A percentile compares a stretch with the other conserved stretches of the same genome.
Conservation (phyloP, 2,888 invertebrate genomes). For the Augiades crinisus region DNA sequence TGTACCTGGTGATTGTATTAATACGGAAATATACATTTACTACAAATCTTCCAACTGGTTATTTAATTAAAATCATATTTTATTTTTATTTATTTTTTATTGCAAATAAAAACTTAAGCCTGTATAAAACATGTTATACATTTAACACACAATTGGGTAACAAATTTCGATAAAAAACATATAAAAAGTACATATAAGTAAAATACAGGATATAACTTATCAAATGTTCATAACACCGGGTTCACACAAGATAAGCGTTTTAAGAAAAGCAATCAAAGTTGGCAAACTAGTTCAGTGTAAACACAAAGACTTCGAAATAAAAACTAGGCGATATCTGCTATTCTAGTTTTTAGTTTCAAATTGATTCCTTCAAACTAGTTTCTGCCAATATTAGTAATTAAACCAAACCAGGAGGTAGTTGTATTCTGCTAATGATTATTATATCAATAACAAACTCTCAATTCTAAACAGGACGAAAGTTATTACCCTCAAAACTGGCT, state of each 20-base stretch:
- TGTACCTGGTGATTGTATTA: constrained; percentile 80
- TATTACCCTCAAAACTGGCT: neutral
- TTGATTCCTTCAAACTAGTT: no score
- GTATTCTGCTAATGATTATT: no score
- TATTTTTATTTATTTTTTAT: constrained; percentile 47
- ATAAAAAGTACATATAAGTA: constrained; percentile 29
- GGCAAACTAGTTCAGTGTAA: neutral
- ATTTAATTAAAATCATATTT: constrained; percentile 45
- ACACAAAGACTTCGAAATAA: neutral
- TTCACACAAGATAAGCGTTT: neutral
- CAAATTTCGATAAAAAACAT: constrained; percentile 44
- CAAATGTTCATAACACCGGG: constrained; percentile 17
- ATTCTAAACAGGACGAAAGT: no score
- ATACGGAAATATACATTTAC: constrained; percentile 80
- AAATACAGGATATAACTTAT: constrained; percentile 31
- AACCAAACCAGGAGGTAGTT: no score
- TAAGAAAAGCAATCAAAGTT: neutral
- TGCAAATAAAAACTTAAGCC: constrained; percentile 67
- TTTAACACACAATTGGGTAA: constrained; percentile 34
- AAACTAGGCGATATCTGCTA: neutral
- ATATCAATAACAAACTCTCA: no score
- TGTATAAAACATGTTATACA: constrained; percentile 46
- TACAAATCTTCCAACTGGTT: constrained; percentile 72
- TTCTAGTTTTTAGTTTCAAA: no score
- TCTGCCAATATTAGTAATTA: no score